Evolutionary conservation across 2,113 vertebrate genomes (phyloP).

Genomic region (Nyctereutes procyonoides): DNA sequence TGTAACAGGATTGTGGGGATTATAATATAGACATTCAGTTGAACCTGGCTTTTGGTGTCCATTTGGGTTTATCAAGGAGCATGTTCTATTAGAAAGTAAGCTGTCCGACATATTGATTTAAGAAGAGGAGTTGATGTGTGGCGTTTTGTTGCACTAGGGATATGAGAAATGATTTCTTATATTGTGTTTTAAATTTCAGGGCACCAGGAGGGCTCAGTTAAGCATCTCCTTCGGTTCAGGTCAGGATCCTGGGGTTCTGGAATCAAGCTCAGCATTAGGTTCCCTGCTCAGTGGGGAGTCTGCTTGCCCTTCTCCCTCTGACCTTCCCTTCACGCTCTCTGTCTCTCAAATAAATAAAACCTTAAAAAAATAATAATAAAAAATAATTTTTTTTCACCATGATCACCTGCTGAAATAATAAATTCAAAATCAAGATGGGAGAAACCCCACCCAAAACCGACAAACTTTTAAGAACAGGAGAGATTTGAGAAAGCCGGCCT

Average conservation of each 20-base stretch:
- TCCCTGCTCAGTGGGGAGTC: background rate
- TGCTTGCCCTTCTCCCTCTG: background rate
- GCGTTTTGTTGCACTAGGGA: background rate
- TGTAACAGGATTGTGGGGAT: background rate
- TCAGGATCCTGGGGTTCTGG: background rate
- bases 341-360: background rate
- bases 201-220: background rate
- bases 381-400: background rate
- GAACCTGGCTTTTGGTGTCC: background rate
- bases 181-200: background rate
- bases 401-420: background rate
- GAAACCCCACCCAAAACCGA: background rate
- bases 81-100: background rate
- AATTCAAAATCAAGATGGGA: background rate
- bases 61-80: background rate
- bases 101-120: background rate
- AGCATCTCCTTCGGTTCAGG: background rate
- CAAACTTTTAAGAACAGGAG: background rate
- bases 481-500: too few species aligned
- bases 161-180: background rate
- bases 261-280: background rate
- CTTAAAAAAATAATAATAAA: background rate
- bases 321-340: background rate
- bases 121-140: background rate
- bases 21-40: background rate